Evolutionary conservation across 2,797 vertebrate species (phyloP), one percentile per base, ranked within the genome.

Genomic region (Manis pentadactyla): DNA sequence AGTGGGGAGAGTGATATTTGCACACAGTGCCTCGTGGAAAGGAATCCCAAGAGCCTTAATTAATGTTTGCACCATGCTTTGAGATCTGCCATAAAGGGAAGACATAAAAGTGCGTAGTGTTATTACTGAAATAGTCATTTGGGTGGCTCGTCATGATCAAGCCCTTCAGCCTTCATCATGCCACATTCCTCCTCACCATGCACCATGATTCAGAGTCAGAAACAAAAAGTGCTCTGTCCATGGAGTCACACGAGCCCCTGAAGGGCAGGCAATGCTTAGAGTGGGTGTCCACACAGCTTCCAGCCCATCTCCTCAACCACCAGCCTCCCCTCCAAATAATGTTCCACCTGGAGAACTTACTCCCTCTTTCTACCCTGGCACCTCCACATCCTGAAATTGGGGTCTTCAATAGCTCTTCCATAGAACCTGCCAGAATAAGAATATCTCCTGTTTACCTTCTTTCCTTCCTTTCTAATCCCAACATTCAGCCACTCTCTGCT

Each of bases 1-100:
- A 78, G 31, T 1, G 87, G 90, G 81, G 94, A 96, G 92, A 97
- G 92, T 83, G 92, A 87, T 87, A 87, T 61, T 96, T 93, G 96
- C 97, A 94, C 85, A 57, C 82, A 34, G 68, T 25, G 39, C 69
- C 90, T 93, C 75, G 5, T 66, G 79, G 85, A 39, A 39, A 39
- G 37, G 37, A 87, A 81, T 19, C 49, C 86, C 29, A 25, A n/a
- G 84, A 94, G 79, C 61, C 87, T 85, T 98, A 98, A 98, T 98
- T 95, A 96, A 71, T 94, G 96, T 96, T 97, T 97, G 91, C 57
- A 29, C 68, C 18, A 91, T 19, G 88, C 86, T 97, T 97, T 63
- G 94, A 94, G 97, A 94, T 2, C 49, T 39, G 59, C 27, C n/a
- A 97, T 97, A 97, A 98, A 97, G 97, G 97, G 89, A 78, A 68